Evolutionary conservation across 2,797 vertebrate genomes (phyloP), one percentile per base, ranked within the genome.

Genomic region (Centropyge bicolor): DNA sequence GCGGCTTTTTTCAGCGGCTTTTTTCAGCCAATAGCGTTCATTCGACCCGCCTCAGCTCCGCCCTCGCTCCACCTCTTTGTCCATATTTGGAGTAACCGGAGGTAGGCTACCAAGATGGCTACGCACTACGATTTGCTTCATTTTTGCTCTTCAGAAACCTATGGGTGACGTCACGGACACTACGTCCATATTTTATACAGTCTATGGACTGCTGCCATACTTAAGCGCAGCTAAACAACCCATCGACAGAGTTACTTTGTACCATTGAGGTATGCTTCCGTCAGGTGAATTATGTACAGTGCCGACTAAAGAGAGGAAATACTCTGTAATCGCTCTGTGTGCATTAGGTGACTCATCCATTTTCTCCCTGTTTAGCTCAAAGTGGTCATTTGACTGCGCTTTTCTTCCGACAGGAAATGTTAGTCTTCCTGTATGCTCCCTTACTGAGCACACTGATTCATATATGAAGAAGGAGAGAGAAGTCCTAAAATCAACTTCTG

Each of bases 351-450:
- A 62, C 3, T 19, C 40, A 60, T 67, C 20, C 13, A n/a, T 45
- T 51, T 59, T 57, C 14, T 57, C 9, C 20, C 36, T 10, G 7
- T 43, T 76, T 73, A 54, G 45, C 43, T 68, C 24, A 64, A 49
- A 64, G 64, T 70, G 46, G 31, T 16, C 20, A 20, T 63, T 63
- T 67, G 8, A 61, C 11, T 3, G 48, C 36, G 36, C 13, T 64
- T 73, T 46, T 31, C 38, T 59, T 11, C 51, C 16, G 22, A 48
- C 10, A 46, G n/a, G 38, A 31, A 43, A 45, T 57, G 57, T 62
- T 16, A 54, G n/a, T 11, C 51, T 51, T 5, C 16, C 24, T 74
- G 35, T 63, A 8, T 52, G 38, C 16, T 59, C 40, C 40, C n/a
- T 60, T 8, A 24, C 14, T 36, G 24, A 52, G 14, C 49, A 55